Percentiles rank a stretch among this genome's conserved stretches.
phyloP scores from a whole-genome alignment of 2,888 invertebrate genomes.

The Agrotis clavis region DNA sequence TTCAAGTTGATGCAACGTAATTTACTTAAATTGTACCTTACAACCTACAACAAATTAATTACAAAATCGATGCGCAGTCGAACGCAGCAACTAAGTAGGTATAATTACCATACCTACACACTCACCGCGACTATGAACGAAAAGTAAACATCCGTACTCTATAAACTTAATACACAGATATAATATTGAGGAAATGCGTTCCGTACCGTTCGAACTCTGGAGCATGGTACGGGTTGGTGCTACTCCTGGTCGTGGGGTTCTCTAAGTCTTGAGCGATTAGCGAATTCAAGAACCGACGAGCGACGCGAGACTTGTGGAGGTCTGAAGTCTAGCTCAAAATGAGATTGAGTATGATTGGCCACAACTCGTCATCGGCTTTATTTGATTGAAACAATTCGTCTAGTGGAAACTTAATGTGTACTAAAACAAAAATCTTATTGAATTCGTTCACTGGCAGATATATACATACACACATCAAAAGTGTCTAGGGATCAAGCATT shows the following conservation, averaged over 20 bases:
- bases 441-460: no score
- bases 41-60: constrained; percentile 8
- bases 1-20: not conserved
- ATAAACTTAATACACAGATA: constrained; percentile 46
- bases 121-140: constrained; percentile 24
- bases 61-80: constrained; percentile 34
- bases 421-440: no score
- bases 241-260: constrained; percentile 63
- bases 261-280: constrained; percentile 62
- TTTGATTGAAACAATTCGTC: no score
- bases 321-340: no score
- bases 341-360: no score
- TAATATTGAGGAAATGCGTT: constrained; percentile 85
- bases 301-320: no score
- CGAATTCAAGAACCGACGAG: constrained; percentile 43
- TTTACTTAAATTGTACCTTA: constrained; percentile 23
- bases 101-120: constrained; percentile 40
- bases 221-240: constrained; percentile 79
- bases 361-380: no score
- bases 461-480: no score
- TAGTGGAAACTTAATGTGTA: no score
- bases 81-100: constrained; percentile 17
- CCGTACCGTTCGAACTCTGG: constrained; percentile 75
- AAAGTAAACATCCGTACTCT: constrained; percentile 56
- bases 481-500: no score